Conservation (phyloP, 2,797 vertebrate genomes). For the Onychomys leucogaster region DNA sequence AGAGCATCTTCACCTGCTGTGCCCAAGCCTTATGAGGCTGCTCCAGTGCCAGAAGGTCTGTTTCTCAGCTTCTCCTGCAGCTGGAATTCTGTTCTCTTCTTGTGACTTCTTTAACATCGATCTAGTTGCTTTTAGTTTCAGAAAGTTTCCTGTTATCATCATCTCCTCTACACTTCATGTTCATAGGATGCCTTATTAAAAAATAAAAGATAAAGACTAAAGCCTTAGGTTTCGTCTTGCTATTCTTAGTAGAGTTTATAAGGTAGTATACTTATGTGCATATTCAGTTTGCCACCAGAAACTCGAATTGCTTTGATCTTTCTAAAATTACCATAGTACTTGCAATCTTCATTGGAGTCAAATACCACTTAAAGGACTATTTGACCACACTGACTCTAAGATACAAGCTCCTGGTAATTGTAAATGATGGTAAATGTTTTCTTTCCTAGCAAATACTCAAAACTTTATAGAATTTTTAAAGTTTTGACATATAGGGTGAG, state of each 20-base stretch:
- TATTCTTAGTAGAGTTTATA: background rate
- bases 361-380: background rate
- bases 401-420: constrained; percentile 26
- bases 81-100: background rate
- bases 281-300: constrained; percentile 7
- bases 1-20: background rate
- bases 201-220: background rate
- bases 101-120: background rate
- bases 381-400: background rate
- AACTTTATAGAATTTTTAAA: constrained; percentile 38
- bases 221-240: background rate
- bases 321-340: background rate
- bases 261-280: background rate
- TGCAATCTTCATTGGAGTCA: background rate
- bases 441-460: background rate
- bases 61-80: background rate
- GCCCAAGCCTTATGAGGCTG: background rate
- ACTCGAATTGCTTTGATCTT: constrained; percentile 40
- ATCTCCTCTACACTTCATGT: background rate
- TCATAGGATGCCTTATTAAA: background rate
- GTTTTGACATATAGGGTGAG: constrained; percentile 32
- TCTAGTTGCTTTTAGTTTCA: background rate
- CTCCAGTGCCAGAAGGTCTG: background rate
- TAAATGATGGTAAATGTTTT: constrained; percentile 1
- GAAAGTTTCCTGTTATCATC: background rate